Conservation (phyloP, 2,113 vertebrate species). For the Colossoma macropomum region DNA sequence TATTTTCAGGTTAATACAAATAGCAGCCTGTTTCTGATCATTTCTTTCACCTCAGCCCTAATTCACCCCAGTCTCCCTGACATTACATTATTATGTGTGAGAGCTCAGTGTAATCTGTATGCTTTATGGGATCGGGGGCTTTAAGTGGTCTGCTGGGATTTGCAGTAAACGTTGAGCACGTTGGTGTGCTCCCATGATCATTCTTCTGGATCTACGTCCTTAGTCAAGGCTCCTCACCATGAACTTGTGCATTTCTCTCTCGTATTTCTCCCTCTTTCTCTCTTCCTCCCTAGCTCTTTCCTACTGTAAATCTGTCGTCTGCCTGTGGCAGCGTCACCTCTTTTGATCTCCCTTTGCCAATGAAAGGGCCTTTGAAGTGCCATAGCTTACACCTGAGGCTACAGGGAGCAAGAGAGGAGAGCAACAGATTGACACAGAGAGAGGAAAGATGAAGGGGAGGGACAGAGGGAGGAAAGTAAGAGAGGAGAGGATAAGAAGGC, state of each 20-base stretch:
- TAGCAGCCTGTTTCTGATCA: background rate
- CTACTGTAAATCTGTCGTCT: conserved; percentile 33
- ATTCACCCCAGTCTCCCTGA: background rate
- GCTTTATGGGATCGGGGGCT: conserved; percentile 21
- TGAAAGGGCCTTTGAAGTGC: conserved; percentile 68
- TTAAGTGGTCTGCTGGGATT: conserved; percentile 37
- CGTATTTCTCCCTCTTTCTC: background rate
- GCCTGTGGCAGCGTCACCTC: conserved; percentile 44
- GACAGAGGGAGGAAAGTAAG: conserved; percentile 22
- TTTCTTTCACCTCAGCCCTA: background rate
- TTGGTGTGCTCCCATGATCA: conserved; percentile 13
- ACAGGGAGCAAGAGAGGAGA: conserved; percentile 54
- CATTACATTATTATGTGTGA: background rate
- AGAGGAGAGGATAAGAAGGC: background rate
- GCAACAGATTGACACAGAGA: conserved; percentile 30
- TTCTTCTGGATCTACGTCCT: background rate
- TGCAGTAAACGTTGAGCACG: background rate
- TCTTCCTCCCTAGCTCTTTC: background rate
- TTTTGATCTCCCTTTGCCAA: conserved; percentile 65
- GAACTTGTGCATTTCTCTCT: background rate
- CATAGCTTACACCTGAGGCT: conserved; percentile 63
- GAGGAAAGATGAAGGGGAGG: conserved; percentile 20
- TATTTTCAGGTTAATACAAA: background rate
- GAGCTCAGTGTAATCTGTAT: background rate
- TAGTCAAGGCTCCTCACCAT: background rate